Conservation (phyloP, 1,140 invertebrate species). For the Zaprionus gabonicus region DNA sequence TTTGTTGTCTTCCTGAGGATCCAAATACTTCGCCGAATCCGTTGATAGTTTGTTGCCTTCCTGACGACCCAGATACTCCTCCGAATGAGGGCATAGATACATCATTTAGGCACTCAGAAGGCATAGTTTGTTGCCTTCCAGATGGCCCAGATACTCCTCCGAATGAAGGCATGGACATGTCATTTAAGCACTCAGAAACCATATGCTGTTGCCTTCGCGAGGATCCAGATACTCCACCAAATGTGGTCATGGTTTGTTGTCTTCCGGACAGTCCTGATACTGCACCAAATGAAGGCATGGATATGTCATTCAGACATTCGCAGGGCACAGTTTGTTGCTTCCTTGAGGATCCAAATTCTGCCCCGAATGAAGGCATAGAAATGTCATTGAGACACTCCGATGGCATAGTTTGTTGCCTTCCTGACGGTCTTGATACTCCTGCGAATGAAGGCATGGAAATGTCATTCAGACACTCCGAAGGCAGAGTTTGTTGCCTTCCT, state of each 20-base stretch:
- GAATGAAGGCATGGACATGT: constrained; percentile 15
- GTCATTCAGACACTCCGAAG: not conserved
- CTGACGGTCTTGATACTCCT: not conserved
- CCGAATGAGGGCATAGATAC: not conserved
- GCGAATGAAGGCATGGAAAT: not conserved
- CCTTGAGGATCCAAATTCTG: not conserved
- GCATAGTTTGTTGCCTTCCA: not conserved
- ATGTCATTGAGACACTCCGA: constrained; percentile 17
- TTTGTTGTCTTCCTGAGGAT: too few relatives aligned
- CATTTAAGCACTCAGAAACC: not conserved
- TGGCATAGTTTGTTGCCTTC: not conserved
- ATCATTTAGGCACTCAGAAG: not conserved
- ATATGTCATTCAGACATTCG: not conserved
- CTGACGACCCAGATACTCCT: not conserved
- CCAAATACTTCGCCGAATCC: too few relatives aligned
- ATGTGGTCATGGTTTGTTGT: not conserved
- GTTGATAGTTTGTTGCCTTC: not conserved
- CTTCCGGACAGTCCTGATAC: not conserved
- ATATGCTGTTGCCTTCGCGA: not conserved
- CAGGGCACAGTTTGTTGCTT: not conserved
- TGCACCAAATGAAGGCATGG: not conserved
- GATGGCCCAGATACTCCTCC: not conserved
- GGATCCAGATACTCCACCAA: constrained; percentile 11
- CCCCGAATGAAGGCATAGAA: constrained; percentile 32
- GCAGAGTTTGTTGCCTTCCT: too few relatives aligned